Evolutionary conservation across 2,888 invertebrate genomes (phyloP).

Genomic region (Idaea straminata): DNA sequence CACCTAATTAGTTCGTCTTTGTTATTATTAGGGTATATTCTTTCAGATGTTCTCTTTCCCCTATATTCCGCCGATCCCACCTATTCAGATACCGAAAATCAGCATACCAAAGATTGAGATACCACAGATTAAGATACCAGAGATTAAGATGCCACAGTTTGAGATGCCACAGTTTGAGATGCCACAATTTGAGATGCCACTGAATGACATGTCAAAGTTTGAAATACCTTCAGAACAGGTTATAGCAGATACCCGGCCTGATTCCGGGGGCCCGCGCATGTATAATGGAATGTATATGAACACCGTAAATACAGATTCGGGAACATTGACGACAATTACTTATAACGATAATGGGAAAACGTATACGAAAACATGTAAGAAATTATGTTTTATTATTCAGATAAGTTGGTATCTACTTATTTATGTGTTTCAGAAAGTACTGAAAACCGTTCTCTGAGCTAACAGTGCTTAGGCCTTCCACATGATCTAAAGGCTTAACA

Average conservation of each 20-base stretch:
- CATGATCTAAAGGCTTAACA: too few species aligned
- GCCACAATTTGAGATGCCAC: conserved; percentile 8
- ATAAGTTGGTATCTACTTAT: too few species aligned
- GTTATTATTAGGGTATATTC: conserved; percentile 12
- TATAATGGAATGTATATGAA: background rate
- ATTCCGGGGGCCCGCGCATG: background rate
- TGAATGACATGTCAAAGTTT: conserved; percentile 6
- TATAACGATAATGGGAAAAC: conserved; percentile 17
- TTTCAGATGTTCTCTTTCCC: conserved; percentile 17
- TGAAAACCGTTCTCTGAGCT: background rate
- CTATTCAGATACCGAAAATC: conserved; percentile 5
- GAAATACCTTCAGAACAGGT: conserved; percentile 1
- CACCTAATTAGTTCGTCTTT: conserved; percentile 46
- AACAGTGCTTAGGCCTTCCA: background rate
- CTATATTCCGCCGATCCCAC: conserved; percentile 6
- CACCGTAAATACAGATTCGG: background rate
- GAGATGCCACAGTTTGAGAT: conserved; percentile 10
- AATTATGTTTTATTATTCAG: conserved; percentile 1
- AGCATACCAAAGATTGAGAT: conserved; percentile 9
- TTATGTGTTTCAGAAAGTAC: background rate
- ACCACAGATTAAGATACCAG: conserved; percentile 6
- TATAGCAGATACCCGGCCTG: background rate
- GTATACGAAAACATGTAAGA: conserved; percentile 14
- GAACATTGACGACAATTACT: background rate
- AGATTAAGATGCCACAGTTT: conserved; percentile 6